These are phyloP conservation scores for Bellardia pandia DNA, from an alignment of 2,888 invertebrate species.

Conservation along the genomic window DNA sequence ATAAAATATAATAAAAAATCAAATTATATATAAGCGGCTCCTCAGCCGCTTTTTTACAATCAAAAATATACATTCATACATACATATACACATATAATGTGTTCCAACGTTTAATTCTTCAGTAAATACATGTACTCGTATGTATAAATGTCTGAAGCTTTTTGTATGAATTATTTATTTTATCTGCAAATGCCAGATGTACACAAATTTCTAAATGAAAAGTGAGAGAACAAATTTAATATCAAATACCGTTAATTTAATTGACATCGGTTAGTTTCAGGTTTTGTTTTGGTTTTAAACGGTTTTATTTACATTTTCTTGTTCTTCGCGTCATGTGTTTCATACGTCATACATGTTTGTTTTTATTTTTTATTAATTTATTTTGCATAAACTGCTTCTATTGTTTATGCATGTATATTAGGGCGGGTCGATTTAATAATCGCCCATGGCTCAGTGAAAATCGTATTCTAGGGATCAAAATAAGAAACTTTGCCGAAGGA, in stretches of 20 bases:
- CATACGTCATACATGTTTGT: background rate
- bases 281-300: background rate
- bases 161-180: background rate
- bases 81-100: too few relatives aligned
- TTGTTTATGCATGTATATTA: background rate
- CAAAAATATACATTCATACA: too few relatives aligned
- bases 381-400: background rate
- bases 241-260: background rate
- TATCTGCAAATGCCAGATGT: slow-evolving; percentile 5
- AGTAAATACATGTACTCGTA: too few relatives aligned
- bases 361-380: background rate
- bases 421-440: too few relatives aligned
- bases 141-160: background rate
- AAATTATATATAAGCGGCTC: too few relatives aligned
- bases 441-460: too few relatives aligned
- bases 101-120: too few relatives aligned
- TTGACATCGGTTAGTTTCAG: background rate
- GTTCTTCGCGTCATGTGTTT: background rate
- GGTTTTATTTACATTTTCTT: background rate
- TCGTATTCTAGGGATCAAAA: too few relatives aligned
- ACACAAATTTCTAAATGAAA: background rate
- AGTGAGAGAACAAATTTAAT: background rate
- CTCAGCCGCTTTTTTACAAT: too few relatives aligned
- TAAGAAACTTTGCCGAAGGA: too few relatives aligned
- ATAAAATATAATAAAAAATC: too few relatives aligned